phyloP scores from a whole-genome alignment of 1,140 invertebrate genomes.

The Hylaeus anthracinus region DNA sequence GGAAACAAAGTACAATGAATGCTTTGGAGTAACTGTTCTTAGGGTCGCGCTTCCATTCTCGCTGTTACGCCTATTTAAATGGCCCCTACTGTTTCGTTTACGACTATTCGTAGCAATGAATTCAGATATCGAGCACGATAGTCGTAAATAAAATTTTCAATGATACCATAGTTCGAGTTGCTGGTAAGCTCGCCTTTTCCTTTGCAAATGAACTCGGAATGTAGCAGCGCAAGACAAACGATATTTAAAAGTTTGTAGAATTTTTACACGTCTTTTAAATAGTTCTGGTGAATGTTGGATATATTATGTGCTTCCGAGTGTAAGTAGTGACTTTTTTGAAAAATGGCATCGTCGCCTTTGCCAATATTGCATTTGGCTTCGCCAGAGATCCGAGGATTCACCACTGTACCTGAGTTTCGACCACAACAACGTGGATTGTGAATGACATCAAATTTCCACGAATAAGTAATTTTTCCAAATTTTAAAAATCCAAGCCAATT shows the following conservation, averaged over 20 bases:
- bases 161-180: neutral
- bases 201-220: neutral
- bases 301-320: neutral
- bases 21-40: slow-evolving; percentile 48
- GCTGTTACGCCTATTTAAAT: slow-evolving; percentile 31
- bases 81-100: slow-evolving; percentile 11
- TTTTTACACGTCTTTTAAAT: neutral
- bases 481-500: too few relatives aligned
- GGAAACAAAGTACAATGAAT: slow-evolving; percentile 51
- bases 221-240: neutral
- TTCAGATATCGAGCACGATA: neutral
- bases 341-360: neutral
- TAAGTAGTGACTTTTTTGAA: neutral
- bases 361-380: slow-evolving; percentile 9
- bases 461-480: neutral
- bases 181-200: neutral
- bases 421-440: neutral
- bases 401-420: neutral
- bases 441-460: neutral
- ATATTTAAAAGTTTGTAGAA: neutral
- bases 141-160: neutral
- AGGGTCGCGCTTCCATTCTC: slow-evolving; percentile 16
- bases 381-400: neutral
- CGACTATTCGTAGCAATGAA: neutral
- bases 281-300: neutral